A percentile compares a stretch with the other conserved stretches of the same genome.
Conservation (phyloP, 2,888 invertebrate species). For the Amphipyra berbera region DNA sequence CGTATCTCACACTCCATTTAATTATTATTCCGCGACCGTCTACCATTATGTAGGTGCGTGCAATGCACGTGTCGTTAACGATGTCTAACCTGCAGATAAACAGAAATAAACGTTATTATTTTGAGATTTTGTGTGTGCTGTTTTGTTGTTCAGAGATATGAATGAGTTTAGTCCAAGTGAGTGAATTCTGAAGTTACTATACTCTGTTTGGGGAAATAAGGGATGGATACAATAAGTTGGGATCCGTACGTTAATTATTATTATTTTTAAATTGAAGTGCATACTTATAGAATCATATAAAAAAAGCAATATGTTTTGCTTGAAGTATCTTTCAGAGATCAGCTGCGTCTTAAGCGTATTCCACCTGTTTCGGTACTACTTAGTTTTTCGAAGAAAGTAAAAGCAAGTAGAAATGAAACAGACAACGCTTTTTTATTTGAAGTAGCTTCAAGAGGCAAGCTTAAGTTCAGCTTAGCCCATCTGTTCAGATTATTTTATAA, state of each 20-base stretch:
- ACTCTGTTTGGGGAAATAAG: too few relatives aligned
- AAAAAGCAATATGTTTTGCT: background rate
- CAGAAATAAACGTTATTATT: constrained; percentile 55
- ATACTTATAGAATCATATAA: background rate
- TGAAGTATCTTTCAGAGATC: background rate
- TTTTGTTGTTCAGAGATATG: constrained; percentile 22
- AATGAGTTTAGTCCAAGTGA: constrained; percentile 6
- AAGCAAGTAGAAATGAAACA: constrained; percentile 3
- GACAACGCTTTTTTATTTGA: constrained; percentile 3
- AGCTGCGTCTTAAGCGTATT: background rate
- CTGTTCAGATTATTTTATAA: constrained; percentile 23
- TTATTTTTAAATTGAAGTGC: too few relatives aligned
- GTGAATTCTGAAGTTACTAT: background rate
- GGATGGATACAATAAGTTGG: too few relatives aligned
- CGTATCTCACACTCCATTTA: constrained; percentile 24
- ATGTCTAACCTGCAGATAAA: constrained; percentile 47
- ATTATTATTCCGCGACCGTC: constrained; percentile 24
- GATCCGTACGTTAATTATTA: too few relatives aligned
- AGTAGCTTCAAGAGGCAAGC: constrained; percentile 16
- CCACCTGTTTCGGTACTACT: constrained; percentile 6
- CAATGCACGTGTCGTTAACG: constrained; percentile 59
- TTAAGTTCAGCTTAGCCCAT: constrained; percentile 4
- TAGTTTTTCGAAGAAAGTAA: constrained; percentile 6
- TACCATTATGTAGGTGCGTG: constrained; percentile 43
- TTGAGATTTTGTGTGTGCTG: constrained; percentile 25